Conservation (phyloP, 2,113 vertebrate species). For the Merops nubicus region DNA sequence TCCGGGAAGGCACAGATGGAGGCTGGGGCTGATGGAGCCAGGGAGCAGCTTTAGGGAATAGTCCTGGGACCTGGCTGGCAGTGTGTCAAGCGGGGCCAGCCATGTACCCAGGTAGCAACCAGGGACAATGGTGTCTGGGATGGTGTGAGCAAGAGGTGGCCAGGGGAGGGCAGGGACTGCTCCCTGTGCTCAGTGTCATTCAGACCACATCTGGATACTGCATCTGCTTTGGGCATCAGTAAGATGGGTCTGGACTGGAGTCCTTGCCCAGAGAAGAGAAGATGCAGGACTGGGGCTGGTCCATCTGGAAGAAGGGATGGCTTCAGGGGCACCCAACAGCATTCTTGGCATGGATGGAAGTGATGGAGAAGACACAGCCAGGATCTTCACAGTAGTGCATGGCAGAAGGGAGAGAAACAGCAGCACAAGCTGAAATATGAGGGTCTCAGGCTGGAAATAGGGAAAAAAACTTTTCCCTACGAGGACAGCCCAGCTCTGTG, state of each 20-base stretch:
- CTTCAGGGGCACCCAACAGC: not conserved
- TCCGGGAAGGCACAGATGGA: not conserved
- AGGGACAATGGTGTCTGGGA: not conserved
- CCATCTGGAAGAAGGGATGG: not conserved
- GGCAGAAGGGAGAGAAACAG: not conserved
- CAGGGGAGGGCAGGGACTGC: not conserved
- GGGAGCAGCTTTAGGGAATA: rapidly evolving
- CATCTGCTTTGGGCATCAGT: not conserved
- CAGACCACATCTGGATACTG: not conserved
- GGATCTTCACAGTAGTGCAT: rapidly evolving
- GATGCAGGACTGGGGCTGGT: not conserved
- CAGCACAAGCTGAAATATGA: rapidly evolving
- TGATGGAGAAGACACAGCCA: rapidly evolving
- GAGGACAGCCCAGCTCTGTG: rapidly evolving
- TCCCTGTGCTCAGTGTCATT: not conserved
- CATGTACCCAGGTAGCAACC: not conserved
- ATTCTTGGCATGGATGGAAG: rapidly evolving
- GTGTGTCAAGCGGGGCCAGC: rapidly evolving
- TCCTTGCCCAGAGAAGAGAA: not conserved
- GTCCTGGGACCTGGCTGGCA: rapidly evolving
- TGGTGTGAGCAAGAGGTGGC: not conserved
- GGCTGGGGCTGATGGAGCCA: not conserved
- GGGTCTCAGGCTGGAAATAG: not conserved
- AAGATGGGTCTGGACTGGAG: not conserved
- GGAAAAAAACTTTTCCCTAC: not conserved